Base-by-base conservation (phyloP, 92 coral and sea anemone species). In the Zoanthus sociatus region DNA sequence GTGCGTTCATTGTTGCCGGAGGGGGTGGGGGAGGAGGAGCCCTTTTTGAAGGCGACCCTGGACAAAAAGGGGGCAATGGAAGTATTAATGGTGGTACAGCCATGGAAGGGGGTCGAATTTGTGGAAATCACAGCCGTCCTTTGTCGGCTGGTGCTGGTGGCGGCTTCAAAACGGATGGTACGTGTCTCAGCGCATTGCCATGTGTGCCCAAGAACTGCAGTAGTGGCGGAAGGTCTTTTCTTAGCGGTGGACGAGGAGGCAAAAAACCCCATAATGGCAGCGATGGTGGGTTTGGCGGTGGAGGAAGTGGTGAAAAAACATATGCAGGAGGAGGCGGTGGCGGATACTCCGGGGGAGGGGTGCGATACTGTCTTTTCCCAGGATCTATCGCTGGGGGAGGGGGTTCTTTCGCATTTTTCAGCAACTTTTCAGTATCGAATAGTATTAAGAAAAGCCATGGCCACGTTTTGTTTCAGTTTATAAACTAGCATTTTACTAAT, bases 301-400 rank as follows among this genome's bases (percentile, higher is more conserved):
- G 85, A 33, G 85, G 85, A 66, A 46, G 60, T 10, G 47, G 85
- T 47, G 20, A 8, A 0, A 2, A 3, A 1, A 1, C 0, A 1
- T 11, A 12, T 53, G 75, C 85, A 0, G 85, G 75, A 11, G 85
- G 85, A 66, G 85, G 85, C 32, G 85, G 85, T 81, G 85, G 85
- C 46, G 85, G 85, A 1, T 81, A 64, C n/a, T 66, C 61, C 45
- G 85, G 85, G 45, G 85, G 85, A 45, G 85, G 85, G 1, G 63
- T 81, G 42, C 47, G 46, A 7, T 64, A 63, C 13, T 6, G n/a
- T 5, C 47, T 66, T 20, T 30, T 10, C 20, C 32, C 63, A 12
- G 75, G 75, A n/a, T 73, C 75, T 30, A 21, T 14, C 20, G 73
- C 75, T 44, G 85, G 85, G 14, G 85, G 85, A 46, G 85, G 85